Conservation (phyloP, 1,140 invertebrate species). For the Drosophila punjabiensis region DNA sequence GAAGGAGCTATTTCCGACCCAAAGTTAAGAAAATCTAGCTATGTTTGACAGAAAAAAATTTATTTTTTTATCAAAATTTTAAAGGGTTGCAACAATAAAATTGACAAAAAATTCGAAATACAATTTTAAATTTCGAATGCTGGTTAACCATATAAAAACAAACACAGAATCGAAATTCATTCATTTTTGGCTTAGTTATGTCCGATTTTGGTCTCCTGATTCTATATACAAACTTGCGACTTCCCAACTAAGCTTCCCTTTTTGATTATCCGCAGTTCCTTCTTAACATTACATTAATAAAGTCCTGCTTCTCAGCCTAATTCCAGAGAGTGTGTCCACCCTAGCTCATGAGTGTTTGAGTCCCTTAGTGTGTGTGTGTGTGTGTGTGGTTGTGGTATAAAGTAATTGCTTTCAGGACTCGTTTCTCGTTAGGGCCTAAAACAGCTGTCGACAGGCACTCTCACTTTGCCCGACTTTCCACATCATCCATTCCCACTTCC, state of each 20-base stretch:
- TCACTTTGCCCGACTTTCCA: not conserved
- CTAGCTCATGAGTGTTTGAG: not conserved
- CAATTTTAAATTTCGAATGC: too few relatives aligned
- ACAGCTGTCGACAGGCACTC: conserved; percentile 40
- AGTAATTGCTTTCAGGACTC: conserved; percentile 55
- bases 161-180: too few relatives aligned
- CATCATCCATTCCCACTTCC: not conserved
- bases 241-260: not conserved
- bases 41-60: too few relatives aligned
- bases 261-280: not conserved
- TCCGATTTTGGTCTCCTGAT: too few relatives aligned
- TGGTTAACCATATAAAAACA: too few relatives aligned
- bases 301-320: not conserved
- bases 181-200: too few relatives aligned
- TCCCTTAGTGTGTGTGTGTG: conserved; percentile 9
- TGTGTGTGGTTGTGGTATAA: conserved; percentile 31
- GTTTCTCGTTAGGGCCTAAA: conserved; percentile 41
- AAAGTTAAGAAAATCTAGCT: too few relatives aligned
- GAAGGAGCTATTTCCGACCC: too few relatives aligned
- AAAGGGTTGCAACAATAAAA: too few relatives aligned
- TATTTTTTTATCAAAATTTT: too few relatives aligned
- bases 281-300: not conserved
- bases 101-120: too few relatives aligned
- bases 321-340: not conserved
- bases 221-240: too few relatives aligned